Base-by-base conservation (phyloP, 2,888 invertebrate species). In the Tetrapedia diversipes region DNA sequence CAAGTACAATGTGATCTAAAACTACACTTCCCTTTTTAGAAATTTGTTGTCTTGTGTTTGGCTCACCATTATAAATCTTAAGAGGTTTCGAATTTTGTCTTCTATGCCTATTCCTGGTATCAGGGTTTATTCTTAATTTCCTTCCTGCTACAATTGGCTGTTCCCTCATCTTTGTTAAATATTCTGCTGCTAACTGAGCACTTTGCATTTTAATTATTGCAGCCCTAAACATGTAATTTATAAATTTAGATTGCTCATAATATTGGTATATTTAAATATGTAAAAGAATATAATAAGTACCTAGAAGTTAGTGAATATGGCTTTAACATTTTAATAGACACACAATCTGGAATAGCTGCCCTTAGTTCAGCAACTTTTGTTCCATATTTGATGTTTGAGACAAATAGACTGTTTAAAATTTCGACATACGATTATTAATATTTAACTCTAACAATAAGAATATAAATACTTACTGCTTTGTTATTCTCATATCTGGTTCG, bases 371-470 rank as follows among this genome's bases (percentile, higher is more conserved):
- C 34, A 16, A 73, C 11, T 29, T 80, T 87, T 4, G 83, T 85
- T 19, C 87, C 87, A 16, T 45, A 67, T 64, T 80, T 76, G 49
- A 90, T 85, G 32, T 89, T 89, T n/a, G 87, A 82, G 7, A 90
- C 51, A 56, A 83, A 85, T 37, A 90, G 45, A 24, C 90, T 90
- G 59, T 56, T 56, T 45, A 75, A 57, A 29, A 24, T 47, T 11
- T 47, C 4, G 32, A 24, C 4, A 4, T 27, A 47, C 41, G 22
- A 41, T 61, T 37, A 43, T 16, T 43, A 49, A n/a, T 27, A 29
- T 41, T 54, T n/a, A n/a, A 61, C 41, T n/a, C 1, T 11, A 43
- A 53, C 1, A 51, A 56, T 41, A 6, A 37, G 16, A 41, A 32
- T 43, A 8, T 41, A 11, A 1, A 49, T 24, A 71, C 87, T 87